Percentiles rank a stretch among this genome's conserved stretches.
Evolutionary conservation across 2,797 vertebrate species (phyloP).

Genomic region (Hippocampus kuda): DNA sequence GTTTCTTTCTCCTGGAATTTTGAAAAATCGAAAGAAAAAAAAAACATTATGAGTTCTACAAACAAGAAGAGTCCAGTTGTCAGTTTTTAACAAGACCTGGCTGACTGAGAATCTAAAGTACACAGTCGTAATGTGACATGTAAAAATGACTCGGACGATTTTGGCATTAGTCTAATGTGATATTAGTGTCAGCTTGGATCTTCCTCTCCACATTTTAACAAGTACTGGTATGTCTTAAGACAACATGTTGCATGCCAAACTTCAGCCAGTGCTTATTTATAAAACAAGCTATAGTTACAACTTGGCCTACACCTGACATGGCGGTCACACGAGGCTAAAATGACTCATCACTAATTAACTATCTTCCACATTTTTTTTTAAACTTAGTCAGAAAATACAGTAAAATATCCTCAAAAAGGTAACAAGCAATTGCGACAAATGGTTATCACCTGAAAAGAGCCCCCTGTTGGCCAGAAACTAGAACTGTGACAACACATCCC

Average conservation of each 20-base stretch:
- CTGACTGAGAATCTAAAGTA: not conserved
- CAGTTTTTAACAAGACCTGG: not conserved
- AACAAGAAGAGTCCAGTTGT: not conserved
- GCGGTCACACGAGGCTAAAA: slow-evolving; percentile 2
- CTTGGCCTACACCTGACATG: slow-evolving; percentile 54
- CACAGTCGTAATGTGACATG: not conserved
- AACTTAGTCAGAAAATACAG: not conserved
- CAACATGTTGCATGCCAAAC: slow-evolving; percentile 40
- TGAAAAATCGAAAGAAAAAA: not conserved
- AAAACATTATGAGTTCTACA: not conserved
- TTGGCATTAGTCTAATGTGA: not conserved
- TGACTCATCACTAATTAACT: slow-evolving; percentile 32
- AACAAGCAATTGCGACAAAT: not conserved
- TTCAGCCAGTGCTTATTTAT: slow-evolving; percentile 59
- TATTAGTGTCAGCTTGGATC: not conserved
- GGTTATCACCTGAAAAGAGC: slow-evolving; percentile 12
- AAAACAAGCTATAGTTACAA: slow-evolving; percentile 61
- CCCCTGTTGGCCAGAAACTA: slow-evolving; percentile 35
- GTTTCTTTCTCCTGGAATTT: not conserved
- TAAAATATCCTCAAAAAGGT: not conserved
- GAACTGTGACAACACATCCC: slow-evolving; percentile 8
- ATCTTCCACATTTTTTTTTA: slow-evolving; percentile 8
- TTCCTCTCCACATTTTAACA: slow-evolving; percentile 2
- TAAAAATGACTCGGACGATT: not conserved
- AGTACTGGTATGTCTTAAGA: slow-evolving; percentile 34